Base-by-base conservation (phyloP, 2,797 vertebrate genomes). In the Morelia viridis region DNA sequence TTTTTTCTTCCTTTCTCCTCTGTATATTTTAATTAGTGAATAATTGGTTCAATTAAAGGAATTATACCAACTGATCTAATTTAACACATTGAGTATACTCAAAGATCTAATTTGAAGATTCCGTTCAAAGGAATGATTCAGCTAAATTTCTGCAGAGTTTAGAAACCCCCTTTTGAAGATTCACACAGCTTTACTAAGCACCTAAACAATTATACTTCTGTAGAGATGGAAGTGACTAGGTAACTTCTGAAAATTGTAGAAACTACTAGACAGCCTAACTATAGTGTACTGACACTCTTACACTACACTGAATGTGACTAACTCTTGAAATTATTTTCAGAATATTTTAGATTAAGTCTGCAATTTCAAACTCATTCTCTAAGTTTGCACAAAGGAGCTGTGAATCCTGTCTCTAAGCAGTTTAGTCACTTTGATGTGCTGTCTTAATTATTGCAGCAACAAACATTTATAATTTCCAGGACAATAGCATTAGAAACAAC, bases 391-490 rank as follows among this genome's bases (percentile, higher is more conserved):
- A 92, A 92, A 95, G 41, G 56, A 95, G 91, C 85, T 94, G 57
- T 92, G 94, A 96, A 96, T 96, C 95, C 94, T 94, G 89, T 96
- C 94, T 94, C 88, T 92, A 85, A 50, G 80, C 93, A 94, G 92
- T 95, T 96, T 6, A 92, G 91, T 97, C 95, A 97, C 96, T 96
- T 93, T 96, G 91, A 96, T 95, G 91, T 90, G 61, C 1, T 94
- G 94, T 93, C 71, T 94, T 96, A 94, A 96, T 96, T 92, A 76
- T 86, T 87, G 65, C 92, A 94, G 96, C 95, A 91, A 97, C 94
- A 94, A 95, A 94, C 65, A 95, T 96, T 97, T 96, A 96, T 96
- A 96, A 96, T 96, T 97, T 97, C 91, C 31, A 89, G 90, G 95
- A 96, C 85, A 96, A 93, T 88, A 95, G 94, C 92, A 95, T 96